A percentile compares a stretch with the other conserved stretches of the same genome.
phyloP scores from a whole-genome alignment of 2,888 invertebrate genomes.

The Mimas tiliae region DNA sequence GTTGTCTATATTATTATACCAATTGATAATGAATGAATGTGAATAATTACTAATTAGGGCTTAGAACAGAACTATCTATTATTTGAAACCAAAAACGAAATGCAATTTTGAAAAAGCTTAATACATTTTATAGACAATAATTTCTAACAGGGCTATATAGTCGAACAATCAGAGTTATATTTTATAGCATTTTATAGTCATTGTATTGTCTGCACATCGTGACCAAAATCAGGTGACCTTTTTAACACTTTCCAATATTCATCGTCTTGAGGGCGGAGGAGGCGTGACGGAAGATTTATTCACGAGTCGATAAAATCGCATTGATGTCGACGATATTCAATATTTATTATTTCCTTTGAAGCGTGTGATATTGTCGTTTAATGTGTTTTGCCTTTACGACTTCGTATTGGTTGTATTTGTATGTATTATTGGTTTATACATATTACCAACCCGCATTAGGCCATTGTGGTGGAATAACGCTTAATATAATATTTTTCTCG shows the following conservation, averaged over 20 bases:
- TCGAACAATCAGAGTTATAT: background rate
- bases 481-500: no score
- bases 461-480: no score
- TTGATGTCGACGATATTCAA: conserved; percentile 31
- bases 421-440: background rate
- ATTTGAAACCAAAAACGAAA: background rate
- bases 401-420: background rate
- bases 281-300: conserved; percentile 28
- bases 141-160: background rate
- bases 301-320: conserved; percentile 33
- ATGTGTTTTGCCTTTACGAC: background rate
- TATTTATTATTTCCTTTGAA: conserved; percentile 39
- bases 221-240: conserved; percentile 10
- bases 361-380: conserved; percentile 28
- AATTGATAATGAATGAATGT: background rate
- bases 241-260: conserved; percentile 14
- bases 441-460: no score
- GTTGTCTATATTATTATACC: no score
- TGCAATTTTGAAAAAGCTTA: background rate
- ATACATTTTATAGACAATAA: conserved; percentile 1
- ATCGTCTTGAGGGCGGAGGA: background rate
- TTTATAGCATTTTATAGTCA: background rate
- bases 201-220: conserved; percentile 1
- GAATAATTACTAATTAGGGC: background rate
- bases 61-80: background rate